Base-by-base conservation (phyloP, 2,888 invertebrate species). In the Chrysolina oricalcia region DNA sequence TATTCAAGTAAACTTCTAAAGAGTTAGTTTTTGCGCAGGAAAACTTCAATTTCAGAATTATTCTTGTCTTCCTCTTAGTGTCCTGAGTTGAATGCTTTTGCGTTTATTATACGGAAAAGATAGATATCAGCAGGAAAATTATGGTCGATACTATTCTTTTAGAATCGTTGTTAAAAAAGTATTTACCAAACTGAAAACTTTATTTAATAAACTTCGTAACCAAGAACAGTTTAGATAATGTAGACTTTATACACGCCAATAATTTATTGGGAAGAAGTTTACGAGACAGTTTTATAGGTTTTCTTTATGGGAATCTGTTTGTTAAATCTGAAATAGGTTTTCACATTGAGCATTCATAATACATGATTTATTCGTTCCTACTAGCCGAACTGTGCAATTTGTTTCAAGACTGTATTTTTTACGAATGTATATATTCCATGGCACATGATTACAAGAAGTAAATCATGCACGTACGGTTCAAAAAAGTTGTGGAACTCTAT, bases 211-310 rank as follows among this genome's bases (percentile, higher is more conserved):
- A 68, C 41, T 53, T 21, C 10, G 53, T 19, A 68, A 53, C 50
- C 40, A 68, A 43, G 27, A 68, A 56, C 68, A 21, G 68, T 68
- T 68, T 40, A 68, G 68, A 68, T 68, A 68, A 68, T 68, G 53
- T 23, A 19, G 53, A 68, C 53, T 74, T 74, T 76, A 73, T 62
- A 59, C 66, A 63, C 43, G 67, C 50, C 67, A 48, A 73, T 76
- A 73, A 73, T 76, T 76, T 73, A 76, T 76, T 53, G 73, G 9
- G 41, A 73, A 72, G 70, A 73, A 70, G 71, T 76, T 76, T 71
- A 76, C 68, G 71, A 70, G 68, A 59, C 67, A 73, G 73, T 69
- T 76, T 76, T 76, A 76, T 76, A 59, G 71, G 67, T 76, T 73
- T 76, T 68, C 64, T 73, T 65, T 41, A 74, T 70, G 40, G 41